Conservation (phyloP, 2,113 vertebrate genomes). For the Callionymus lyra region DNA sequence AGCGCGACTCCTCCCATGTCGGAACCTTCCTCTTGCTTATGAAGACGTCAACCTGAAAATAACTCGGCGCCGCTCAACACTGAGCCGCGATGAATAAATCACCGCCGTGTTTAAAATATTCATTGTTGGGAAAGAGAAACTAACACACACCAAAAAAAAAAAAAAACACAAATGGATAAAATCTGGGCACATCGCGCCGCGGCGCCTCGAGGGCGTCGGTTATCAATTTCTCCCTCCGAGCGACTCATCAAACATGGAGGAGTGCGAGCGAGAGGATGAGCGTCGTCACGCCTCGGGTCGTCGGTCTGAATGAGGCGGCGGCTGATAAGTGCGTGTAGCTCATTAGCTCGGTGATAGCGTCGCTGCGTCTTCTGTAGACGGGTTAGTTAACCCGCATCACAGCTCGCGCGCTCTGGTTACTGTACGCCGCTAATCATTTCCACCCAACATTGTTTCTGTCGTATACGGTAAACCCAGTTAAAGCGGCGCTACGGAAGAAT, state of each 20-base stretch:
- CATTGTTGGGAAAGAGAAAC: constrained; percentile 25
- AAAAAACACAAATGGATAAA: constrained; percentile 19
- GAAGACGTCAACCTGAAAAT: constrained; percentile 46
- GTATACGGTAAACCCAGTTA: too few relatives aligned
- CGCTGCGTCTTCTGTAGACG: constrained; percentile 25
- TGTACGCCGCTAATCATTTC: too few relatives aligned
- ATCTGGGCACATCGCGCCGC: constrained; percentile 32
- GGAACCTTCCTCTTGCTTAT: constrained; percentile 10
- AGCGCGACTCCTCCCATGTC: constrained; percentile 31
- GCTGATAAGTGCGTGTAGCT: constrained; percentile 48
- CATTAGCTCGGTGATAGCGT: constrained; percentile 49
- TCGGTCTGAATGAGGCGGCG: constrained; percentile 34
- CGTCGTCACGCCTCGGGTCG: constrained; percentile 38
- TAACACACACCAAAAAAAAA: neutral
- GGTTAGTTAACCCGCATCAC: constrained; percentile 20
- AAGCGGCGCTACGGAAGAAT: too few relatives aligned
- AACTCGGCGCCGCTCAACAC: constrained; percentile 27
- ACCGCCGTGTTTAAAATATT: constrained; percentile 47
- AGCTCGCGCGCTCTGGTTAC: constrained; percentile 8
- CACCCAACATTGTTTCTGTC: too few relatives aligned
- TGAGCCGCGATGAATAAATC: constrained; percentile 43
- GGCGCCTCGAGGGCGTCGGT: constrained; percentile 37
- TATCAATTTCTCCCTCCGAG: constrained; percentile 39
- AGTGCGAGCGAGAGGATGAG: constrained; percentile 40
- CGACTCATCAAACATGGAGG: constrained; percentile 52